phyloP scores from a whole-genome alignment of 2,888 invertebrate species.

The Macaria liturata region DNA sequence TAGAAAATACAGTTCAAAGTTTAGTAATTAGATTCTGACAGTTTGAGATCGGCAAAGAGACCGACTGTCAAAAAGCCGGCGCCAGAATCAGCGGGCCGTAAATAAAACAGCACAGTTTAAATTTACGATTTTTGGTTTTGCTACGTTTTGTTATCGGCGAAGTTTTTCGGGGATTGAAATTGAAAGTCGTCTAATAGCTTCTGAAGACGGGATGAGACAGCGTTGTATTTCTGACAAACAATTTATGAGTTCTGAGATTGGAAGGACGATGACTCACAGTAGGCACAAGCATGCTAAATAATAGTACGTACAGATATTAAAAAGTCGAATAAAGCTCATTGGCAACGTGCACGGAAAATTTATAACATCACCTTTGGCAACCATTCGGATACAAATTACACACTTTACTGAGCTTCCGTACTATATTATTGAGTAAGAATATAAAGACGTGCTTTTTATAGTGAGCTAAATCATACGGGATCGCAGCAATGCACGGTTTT shows the following conservation, averaged over 20 bases:
- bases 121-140: conserved; percentile 56
- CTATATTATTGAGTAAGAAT: conserved; percentile 35
- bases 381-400: conserved; percentile 33
- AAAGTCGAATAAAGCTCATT: conserved; percentile 30
- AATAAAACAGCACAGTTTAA: conserved; percentile 67
- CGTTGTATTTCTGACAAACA: conserved; percentile 13
- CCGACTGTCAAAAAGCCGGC: conserved; percentile 80
- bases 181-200: conserved; percentile 11
- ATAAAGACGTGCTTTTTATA: conserved; percentile 30
- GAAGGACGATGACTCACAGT: conserved; percentile 19
- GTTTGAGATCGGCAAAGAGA: conserved; percentile 74
- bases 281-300: neutral
- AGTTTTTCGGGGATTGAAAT: conserved; percentile 16
- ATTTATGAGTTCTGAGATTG: conserved; percentile 12
- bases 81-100: conserved; percentile 67
- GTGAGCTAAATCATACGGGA: conserved; percentile 24
- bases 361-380: conserved; percentile 35
- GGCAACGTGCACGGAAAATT: conserved; percentile 26
- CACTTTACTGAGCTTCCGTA: conserved; percentile 32
- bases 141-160: conserved; percentile 41
- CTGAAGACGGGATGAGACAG: conserved; percentile 1
- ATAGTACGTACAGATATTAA: conserved; percentile 23
- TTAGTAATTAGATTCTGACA: conserved; percentile 81
- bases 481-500: conserved; percentile 12
- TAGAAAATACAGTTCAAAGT: conserved; percentile 39